Base-by-base conservation (phyloP, 2,888 invertebrate species). In the Sthenelais limicola region DNA sequence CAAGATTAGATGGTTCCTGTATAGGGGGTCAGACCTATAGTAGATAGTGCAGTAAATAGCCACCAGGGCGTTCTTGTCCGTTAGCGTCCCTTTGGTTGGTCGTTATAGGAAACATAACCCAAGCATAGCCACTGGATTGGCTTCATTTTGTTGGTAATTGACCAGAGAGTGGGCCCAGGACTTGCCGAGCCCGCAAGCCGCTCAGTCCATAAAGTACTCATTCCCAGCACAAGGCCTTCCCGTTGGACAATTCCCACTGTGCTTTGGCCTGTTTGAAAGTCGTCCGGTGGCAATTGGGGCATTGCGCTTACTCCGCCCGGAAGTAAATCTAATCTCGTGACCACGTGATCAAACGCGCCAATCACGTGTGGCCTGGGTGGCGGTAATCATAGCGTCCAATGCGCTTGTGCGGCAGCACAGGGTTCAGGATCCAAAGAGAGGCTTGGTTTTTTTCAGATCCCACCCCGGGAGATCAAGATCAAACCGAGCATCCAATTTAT, bases 291-390 rank as follows among this genome's bases (percentile, higher is more conserved):
- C 62, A 62, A 62, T 62, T 24, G 26, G n/a, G n/a, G n/a, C n/a
- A n/a, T n/a, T n/a, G 24, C 35, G 38, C 38, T 7, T 5, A 4
- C 38, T 2, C 62, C 24, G 35, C 3, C n/a, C 38, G 38, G 38
- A 62, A 26, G 62, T 38, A 62, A 62, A 62, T 62, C 62, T 35
- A 62, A 62, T 62, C 62, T 62, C 62, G 62, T 43, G 62, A 24
- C 62, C 62, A 62, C 62, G 62, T 62, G 62, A 62, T 62, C 62
- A 62, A 62, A 62, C 62, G 62, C 35, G 62, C 35, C 26, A 21
- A 35, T 35, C 26, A 38, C 62, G 62, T 38, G 62, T 38, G 21
- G 9, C 28, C 62, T n/a, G n/a, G n/a, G n/a, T n/a, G n/a, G 15
- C 35, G 18, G 62, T 24, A 26, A 62, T 38, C 62, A 62, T 62